Conservation (phyloP, 2,888 invertebrate genomes). For the Apodemia hepburni region DNA sequence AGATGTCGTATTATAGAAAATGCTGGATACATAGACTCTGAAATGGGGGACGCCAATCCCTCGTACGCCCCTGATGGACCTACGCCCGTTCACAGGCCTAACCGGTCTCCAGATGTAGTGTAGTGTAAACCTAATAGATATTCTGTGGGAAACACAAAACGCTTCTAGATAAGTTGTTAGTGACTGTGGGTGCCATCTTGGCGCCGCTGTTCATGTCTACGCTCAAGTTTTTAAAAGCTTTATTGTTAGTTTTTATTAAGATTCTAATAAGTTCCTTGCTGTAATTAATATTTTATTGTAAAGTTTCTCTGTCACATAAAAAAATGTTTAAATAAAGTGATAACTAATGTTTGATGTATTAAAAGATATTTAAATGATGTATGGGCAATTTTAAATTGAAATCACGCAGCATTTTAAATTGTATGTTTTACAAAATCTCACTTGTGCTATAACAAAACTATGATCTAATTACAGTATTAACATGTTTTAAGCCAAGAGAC, state of each 20-base stretch:
- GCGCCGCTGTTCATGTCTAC: slow-evolving; percentile 69
- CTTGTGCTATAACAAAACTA: no score
- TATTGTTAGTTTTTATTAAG: slow-evolving; percentile 70
- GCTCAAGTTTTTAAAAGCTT: slow-evolving; percentile 76
- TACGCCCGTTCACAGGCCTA: slow-evolving; percentile 62
- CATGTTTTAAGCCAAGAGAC: no score
- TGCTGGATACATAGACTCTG: slow-evolving; percentile 66
- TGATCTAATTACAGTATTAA: no score
- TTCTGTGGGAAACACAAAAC: slow-evolving; percentile 75
- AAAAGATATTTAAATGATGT: slow-evolving; percentile 43
- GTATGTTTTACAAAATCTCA: background rate
- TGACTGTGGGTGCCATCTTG: slow-evolving; percentile 64
- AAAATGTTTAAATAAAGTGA: slow-evolving; percentile 55
- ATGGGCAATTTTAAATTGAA: background rate
- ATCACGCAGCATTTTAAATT: background rate
- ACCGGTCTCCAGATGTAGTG: slow-evolving; percentile 32
- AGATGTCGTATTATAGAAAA: slow-evolving; percentile 75
- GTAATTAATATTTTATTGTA: slow-evolving; percentile 52
- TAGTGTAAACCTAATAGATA: slow-evolving; percentile 47
- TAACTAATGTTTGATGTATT: slow-evolving; percentile 67
- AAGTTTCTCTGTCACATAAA: slow-evolving; percentile 56
- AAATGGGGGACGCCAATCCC: slow-evolving; percentile 64
- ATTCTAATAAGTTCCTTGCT: slow-evolving; percentile 71
- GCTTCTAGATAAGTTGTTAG: slow-evolving; percentile 75
- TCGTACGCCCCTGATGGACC: slow-evolving; percentile 71